These are phyloP conservation scores for Triplophysa tibetana DNA, from an alignment of 2,113 vertebrate species.

Conservation along the genomic window DNA sequence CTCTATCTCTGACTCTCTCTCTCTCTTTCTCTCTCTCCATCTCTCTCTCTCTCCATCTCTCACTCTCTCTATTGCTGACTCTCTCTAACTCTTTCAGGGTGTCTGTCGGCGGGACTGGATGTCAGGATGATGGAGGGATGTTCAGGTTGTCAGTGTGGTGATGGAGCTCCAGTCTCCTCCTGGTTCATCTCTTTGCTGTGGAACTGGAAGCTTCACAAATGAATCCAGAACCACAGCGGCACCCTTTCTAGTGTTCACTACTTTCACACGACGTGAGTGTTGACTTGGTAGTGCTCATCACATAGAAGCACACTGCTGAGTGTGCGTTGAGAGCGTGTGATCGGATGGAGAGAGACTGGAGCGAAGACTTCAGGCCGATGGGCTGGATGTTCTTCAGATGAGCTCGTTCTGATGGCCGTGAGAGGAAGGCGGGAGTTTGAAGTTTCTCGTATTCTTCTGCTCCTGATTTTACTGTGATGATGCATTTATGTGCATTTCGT, in stretches of 20 bases:
- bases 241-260: conserved; percentile 14
- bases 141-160: conserved; percentile 52
- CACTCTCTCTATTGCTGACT: neutral
- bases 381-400: no score
- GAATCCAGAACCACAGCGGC: conserved; percentile 52
- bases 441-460: neutral
- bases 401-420: neutral
- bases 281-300: neutral
- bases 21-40: no score
- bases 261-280: conserved; percentile 9
- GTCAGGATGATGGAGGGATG: conserved; percentile 64
- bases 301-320: no score
- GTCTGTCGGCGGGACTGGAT: conserved; percentile 65
- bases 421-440: neutral
- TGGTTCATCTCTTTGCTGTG: conserved; percentile 67
- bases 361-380: no score
- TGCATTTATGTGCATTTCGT: neutral
- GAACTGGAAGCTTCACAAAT: conserved; percentile 80
- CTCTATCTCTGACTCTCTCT: no score
- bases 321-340: neutral
- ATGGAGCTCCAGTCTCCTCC: conserved; percentile 50
- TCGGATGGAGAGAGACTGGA: neutral
- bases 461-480: conserved; percentile 24
- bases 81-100: conserved; percentile 57
- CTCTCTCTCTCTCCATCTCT: no score